Base-by-base conservation (phyloP, 2,113 vertebrate species). In the Tyto alba region DNA sequence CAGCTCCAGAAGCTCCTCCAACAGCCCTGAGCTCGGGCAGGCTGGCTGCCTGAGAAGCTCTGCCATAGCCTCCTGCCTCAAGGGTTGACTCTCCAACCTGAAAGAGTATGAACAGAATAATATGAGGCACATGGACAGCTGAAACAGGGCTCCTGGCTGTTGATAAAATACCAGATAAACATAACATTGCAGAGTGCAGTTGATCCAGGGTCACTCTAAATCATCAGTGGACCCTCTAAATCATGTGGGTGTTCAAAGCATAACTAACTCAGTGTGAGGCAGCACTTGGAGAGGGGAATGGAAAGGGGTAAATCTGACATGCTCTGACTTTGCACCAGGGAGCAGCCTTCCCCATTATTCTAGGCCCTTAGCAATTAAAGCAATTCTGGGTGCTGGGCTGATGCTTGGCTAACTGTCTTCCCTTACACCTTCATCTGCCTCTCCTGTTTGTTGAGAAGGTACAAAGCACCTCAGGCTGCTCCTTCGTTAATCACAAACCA, bases 21-120 rank as follows among this genome's bases (percentile, higher is more conserved):
- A 13, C 22, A 64, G 17, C 23, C 57, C 76, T 36, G 19, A 2
- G 5, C 36, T 38, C 0, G 1, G 45, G 63, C 1, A 1, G 38
- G 26, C 17, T 41, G 43, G 14, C 64, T 69, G 55, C 16, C 15
- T 0, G 0, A 34, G 45, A 18, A 78, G 38, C 32, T 79, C 38
- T 72, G 32, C 79, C 10, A 6, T 6, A 60, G n/a, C 34, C 29
- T 74, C 67, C 27, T 68, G 38, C n/a, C 67, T 57, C 69, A 40
- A 32, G 43, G 13, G 18, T 0, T 85, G 78, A 27, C 43, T 85
- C 16, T 55, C 16, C 10, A 26, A 55, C 20, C 43, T 45, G 48
- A 38, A 53, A 10, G 7, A 38, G 15, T 17, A 10, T 4, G 29
- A 72, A 16, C 11, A 71, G 36, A 47, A 64, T 5, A 23, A 23